Evolutionary conservation across 2,113 vertebrate species (phyloP).

Genomic region (Notothenia coriiceps): DNA sequence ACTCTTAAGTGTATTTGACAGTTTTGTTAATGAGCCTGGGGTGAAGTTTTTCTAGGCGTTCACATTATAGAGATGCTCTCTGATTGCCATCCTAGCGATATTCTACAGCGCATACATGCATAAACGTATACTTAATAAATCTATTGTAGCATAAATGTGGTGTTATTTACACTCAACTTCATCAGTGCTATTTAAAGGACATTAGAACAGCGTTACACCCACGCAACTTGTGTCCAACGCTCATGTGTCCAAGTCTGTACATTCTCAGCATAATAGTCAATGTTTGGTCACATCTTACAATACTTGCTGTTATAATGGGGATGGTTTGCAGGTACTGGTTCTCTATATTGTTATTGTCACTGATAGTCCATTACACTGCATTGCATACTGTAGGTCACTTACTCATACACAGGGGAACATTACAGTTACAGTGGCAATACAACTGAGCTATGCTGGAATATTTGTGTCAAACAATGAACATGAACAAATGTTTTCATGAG

Average conservation of each 20-base stretch:
- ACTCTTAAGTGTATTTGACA: slow-evolving; percentile 29
- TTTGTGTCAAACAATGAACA: slow-evolving; percentile 33
- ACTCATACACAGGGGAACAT: slow-evolving; percentile 14
- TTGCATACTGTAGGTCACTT: slow-evolving; percentile 10
- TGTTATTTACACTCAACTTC: slow-evolving; percentile 46
- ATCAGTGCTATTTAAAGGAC: slow-evolving; percentile 59
- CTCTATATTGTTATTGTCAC: slow-evolving; percentile 35
- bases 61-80: not conserved
- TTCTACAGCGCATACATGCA: slow-evolving; percentile 23
- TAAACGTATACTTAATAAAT: slow-evolving; percentile 31
- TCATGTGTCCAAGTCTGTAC: slow-evolving; percentile 51
- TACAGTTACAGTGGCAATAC: slow-evolving; percentile 43
- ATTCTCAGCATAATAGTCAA: slow-evolving; percentile 43
- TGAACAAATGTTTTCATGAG: slow-evolving; percentile 37
- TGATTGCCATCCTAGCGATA: slow-evolving; percentile 1
- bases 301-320: slow-evolving; percentile 15
- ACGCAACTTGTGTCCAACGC: slow-evolving; percentile 62
- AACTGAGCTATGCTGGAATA: slow-evolving; percentile 25
- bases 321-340: slow-evolving; percentile 58
- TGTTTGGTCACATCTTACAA: slow-evolving; percentile 16
- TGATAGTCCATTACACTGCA: slow-evolving; percentile 16
- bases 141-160: slow-evolving; percentile 61
- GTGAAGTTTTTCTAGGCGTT: not conserved
- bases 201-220: slow-evolving; percentile 52
- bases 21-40: slow-evolving; percentile 2